Percentiles rank a stretch among this genome's conserved stretches.
Evolutionary conservation across 2,113 vertebrate genomes (phyloP).

Genomic region (Turnix velox): DNA sequence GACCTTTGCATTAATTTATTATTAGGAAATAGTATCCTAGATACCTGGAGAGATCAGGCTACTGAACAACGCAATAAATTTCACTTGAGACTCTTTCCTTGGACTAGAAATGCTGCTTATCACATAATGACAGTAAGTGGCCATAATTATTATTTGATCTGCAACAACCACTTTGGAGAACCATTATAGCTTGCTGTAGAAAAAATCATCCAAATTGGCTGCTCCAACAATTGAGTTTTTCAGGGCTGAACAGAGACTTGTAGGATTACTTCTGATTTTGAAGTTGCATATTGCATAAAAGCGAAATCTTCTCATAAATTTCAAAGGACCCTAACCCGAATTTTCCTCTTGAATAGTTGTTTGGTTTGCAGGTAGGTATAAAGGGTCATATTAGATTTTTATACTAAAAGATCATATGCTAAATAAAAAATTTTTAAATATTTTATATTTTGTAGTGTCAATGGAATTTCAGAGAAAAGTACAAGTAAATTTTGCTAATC

Average conservation of each 20-base stretch:
- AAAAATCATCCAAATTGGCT: not conserved
- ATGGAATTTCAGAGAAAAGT: not conserved
- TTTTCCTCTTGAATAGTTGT: not conserved
- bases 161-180: not conserved
- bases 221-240: not conserved
- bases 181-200: not conserved
- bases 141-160: not conserved
- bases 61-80: not conserved
- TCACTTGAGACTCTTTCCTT: not conserved
- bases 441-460: not conserved
- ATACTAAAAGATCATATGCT: not conserved
- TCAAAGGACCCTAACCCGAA: not conserved
- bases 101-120: not conserved
- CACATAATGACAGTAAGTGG: not conserved
- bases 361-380: not conserved
- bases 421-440: not conserved
- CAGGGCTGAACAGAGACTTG: not conserved
- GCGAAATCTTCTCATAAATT: not conserved
- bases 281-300: not conserved
- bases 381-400: not conserved
- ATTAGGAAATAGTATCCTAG: constrained; percentile 14
- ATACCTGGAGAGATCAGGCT: not conserved
- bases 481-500: not conserved
- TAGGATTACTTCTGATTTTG: not conserved
- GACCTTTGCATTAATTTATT: not conserved